A percentile compares a stretch with the other conserved stretches of the same genome.
These are phyloP conservation scores for Odontothrips loti DNA, from an alignment of 2,888 invertebrate genomes.

Conservation along the genomic window DNA sequence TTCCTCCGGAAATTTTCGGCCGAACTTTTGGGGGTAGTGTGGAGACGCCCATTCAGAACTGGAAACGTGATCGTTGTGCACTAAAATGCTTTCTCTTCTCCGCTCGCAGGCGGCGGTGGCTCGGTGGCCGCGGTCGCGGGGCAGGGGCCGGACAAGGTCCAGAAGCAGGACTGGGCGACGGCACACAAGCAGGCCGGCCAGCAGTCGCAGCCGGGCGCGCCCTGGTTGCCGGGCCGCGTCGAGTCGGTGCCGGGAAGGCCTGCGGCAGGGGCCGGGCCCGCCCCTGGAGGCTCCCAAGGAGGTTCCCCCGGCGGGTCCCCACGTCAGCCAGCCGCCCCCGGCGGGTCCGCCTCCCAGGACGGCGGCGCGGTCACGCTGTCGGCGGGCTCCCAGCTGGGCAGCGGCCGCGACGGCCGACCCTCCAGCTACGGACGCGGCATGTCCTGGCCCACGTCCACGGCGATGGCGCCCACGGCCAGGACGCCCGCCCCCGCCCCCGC, in stretches of 20 bases:
- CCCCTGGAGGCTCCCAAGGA: conserved; percentile 30
- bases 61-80: too few species aligned
- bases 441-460: conserved; percentile 46
- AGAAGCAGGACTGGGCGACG: conserved; percentile 15
- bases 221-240: conserved; percentile 28
- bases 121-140: conserved; percentile 1
- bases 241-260: not conserved
- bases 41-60: too few species aligned
- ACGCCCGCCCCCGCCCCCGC: conserved; percentile 29
- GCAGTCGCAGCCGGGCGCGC: conserved; percentile 25
- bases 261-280: conserved; percentile 31
- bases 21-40: too few species aligned
- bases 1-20: too few species aligned
- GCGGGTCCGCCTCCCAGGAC: conserved; percentile 29
- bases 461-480: conserved; percentile 18
- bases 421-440: conserved; percentile 53
- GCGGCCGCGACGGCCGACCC: conserved; percentile 24
- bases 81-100: not conserved
- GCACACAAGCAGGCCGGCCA: not conserved
- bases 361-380: conserved; percentile 17
- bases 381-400: conserved; percentile 7
- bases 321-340: conserved; percentile 30
- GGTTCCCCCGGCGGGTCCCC: conserved; percentile 10
- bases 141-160: not conserved
- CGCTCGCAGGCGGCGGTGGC: not conserved